Conservation (phyloP, 53 echinoderm and acorn worm genomes). For the Holothuria scabra region DNA sequence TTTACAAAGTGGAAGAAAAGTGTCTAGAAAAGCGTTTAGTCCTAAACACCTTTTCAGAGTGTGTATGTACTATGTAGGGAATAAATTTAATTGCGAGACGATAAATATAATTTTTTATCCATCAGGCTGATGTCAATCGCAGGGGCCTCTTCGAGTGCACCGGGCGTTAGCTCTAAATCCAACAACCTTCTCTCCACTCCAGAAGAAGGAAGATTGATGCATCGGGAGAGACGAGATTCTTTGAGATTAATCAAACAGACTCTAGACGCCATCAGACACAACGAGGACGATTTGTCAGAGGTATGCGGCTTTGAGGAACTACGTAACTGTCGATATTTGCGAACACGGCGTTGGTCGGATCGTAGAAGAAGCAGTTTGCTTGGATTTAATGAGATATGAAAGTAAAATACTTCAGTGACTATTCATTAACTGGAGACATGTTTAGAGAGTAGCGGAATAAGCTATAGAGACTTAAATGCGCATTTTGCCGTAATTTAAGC, state of each 20-base stretch:
- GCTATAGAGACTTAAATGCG: no score
- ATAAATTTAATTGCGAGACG: no score
- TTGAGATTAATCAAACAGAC: slow-evolving; percentile 58
- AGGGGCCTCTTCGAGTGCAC: slow-evolving; percentile 15
- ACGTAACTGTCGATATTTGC: slow-evolving; percentile 61
- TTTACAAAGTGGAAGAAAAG: no score
- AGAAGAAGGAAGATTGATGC: neutral
- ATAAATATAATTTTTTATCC: neutral
- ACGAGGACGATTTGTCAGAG: slow-evolving; percentile 58
- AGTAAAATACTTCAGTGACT: neutral
- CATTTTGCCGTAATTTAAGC: no score
- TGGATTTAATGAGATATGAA: slow-evolving; percentile 41
- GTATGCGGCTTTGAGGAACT: slow-evolving; percentile 64
- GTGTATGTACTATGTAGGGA: no score
- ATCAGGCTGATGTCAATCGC: slow-evolving; percentile 37
- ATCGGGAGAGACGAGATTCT: slow-evolving; percentile 50
- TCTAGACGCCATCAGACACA: slow-evolving; percentile 24
- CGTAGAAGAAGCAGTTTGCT: slow-evolving; percentile 33
- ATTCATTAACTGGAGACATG: no score
- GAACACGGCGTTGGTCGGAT: slow-evolving; percentile 2
- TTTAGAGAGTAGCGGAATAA: no score
- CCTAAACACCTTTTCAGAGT: no score
- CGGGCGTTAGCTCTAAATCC: slow-evolving; percentile 29
- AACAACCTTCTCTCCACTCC: neutral
- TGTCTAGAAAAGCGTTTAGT: no score